Evolutionary conservation across 2,888 invertebrate genomes (phyloP), one percentile per base, ranked within the genome.

Genomic region (Rotaria sp.): DNA sequence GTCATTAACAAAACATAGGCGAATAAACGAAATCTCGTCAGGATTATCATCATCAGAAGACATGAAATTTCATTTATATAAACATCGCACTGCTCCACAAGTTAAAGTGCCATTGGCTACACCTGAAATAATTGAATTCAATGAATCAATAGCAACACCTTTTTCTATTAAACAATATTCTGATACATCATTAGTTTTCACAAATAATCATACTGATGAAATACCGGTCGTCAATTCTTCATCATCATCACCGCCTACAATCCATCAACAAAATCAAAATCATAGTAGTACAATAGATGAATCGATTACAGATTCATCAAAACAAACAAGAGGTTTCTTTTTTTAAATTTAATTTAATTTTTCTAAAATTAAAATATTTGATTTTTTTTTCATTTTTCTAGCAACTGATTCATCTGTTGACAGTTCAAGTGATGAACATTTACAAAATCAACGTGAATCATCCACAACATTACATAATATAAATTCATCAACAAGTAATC

Each of bases 341-440:
- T n/a, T n/a, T n/a, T n/a, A 57, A n/a, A 41, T 13, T 75, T 38
- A 1, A 18, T 24, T 24, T 75, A 1, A 2, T n/a, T 26, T 57
- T 30, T 59, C 15, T 15, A 24, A 38, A 30, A 15, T 0, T 41
- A 8, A 13, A 11, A 8, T 45, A 13, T 13, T 45, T 45, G 8
- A 11, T 45, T 13, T 45, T 45, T 38, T 24, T 41, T 38, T 18
- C 21, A 24, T 41, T 75, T 15, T 7, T 24, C 7, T 45, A 80
- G 45, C 26, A 45, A 80, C 80, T n/a, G 80, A 80, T 80, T 80
- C 80, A 45, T 80, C 80, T 4, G n/a, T 80, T 13, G 80, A 80
- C n/a, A 80, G 80, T 80, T 80, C 80, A 26, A 80, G 80, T 45
- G 80, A 80, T 80, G 80, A 80, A 35, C 80, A 7, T 45, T 45